phyloP scores from a whole-genome alignment of 2,113 vertebrate genomes.

The Microcebus tavaratra region DNA sequence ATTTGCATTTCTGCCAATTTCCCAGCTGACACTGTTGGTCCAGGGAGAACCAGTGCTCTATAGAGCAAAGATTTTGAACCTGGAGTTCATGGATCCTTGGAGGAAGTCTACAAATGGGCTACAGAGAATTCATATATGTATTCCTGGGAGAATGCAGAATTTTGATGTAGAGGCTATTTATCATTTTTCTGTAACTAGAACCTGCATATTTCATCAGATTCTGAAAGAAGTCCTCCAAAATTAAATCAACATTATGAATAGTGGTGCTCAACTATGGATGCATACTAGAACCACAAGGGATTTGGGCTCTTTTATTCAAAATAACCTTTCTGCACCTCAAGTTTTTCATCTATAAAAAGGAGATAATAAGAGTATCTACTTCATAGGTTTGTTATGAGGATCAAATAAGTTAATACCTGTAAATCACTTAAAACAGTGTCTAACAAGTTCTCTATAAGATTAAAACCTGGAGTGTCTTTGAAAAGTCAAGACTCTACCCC shows the following conservation, averaged over 20 bases:
- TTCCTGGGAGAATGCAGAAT: background rate
- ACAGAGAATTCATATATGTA: background rate
- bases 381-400: background rate
- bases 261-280: background rate
- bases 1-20: background rate
- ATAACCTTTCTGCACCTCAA: background rate
- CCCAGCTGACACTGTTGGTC: background rate
- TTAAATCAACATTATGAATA: background rate
- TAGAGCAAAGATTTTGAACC: background rate
- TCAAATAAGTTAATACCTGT: background rate
- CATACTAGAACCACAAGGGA: background rate
- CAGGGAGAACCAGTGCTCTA: background rate
- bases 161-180: background rate
- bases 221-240: background rate
- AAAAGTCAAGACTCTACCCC: background rate
- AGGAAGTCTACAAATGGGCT: background rate
- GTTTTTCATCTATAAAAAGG: background rate
- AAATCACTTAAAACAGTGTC: background rate
- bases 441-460: background rate
- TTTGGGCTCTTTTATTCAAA: background rate
- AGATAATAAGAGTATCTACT: background rate
- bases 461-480: background rate
- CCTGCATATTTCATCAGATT: background rate
- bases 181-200: background rate
- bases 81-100: background rate